phyloP scores from a whole-genome alignment of 2,113 vertebrate genomes.

The Hemibagrus wyckioides region DNA sequence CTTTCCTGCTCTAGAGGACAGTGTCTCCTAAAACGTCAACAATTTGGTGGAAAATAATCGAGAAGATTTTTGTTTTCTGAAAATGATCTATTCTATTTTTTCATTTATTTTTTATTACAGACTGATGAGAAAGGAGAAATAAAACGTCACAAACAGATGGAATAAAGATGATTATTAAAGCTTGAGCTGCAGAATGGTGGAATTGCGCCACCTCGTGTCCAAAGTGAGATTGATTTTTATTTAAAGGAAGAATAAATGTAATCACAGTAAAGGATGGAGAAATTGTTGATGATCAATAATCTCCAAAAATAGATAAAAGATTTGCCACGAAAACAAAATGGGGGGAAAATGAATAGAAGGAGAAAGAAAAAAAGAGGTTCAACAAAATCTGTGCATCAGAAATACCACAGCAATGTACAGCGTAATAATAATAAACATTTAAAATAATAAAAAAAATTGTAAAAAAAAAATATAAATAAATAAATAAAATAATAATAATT shows the following conservation, averaged over 20 bases:
- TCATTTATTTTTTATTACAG: not conserved
- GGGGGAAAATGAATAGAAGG: not conserved
- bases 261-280: not conserved
- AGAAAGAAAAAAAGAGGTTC: not conserved
- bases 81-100: not conserved
- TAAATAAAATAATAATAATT: too few relatives aligned
- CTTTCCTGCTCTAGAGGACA: not conserved
- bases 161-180: not conserved
- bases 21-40: not conserved
- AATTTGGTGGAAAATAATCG: not conserved
- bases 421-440: not conserved
- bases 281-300: not conserved
- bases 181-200: not conserved
- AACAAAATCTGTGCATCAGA: not conserved
- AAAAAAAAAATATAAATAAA: too few relatives aligned
- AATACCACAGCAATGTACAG: not conserved
- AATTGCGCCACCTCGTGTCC: not conserved
- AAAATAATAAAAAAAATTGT: not conserved
- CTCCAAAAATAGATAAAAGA: not conserved
- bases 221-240: not conserved
- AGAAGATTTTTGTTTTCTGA: not conserved
- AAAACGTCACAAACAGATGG: not conserved
- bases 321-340: not conserved
- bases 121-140: not conserved
- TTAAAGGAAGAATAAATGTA: not conserved